Conservation (phyloP, 53 echinoderm and acorn worm species). For the Glandiceps talaboti region DNA sequence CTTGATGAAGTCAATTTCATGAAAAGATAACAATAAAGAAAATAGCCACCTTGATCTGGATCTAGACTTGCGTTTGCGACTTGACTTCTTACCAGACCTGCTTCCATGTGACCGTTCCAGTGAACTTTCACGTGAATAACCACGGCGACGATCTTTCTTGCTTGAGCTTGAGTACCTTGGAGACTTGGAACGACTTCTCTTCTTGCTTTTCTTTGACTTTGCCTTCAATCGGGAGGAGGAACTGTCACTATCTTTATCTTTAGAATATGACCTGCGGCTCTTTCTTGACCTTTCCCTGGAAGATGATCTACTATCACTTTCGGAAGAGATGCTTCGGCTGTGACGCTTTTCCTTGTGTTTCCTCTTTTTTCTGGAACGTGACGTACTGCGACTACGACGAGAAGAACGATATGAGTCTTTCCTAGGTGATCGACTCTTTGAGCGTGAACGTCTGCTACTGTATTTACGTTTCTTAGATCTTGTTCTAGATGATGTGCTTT, state of each 20-base stretch:
- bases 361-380: conserved; percentile 13
- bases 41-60: conserved; percentile 91
- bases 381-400: conserved; percentile 1
- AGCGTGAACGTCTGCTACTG: conserved; percentile 11
- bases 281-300: conserved; percentile 24
- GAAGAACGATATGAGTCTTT: background rate
- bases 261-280: conserved; percentile 21
- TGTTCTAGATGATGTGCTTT: conserved; percentile 2
- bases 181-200: conserved; percentile 23
- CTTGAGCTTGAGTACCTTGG: conserved; percentile 14
- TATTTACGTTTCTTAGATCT: conserved; percentile 10
- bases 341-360: background rate
- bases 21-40: conserved; percentile 7
- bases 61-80: conserved; percentile 86
- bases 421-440: background rate
- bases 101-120: conserved; percentile 49
- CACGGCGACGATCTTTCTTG: conserved; percentile 31
- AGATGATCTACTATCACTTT: background rate
- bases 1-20: too few species aligned
- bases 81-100: conserved; percentile 98
- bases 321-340: background rate
- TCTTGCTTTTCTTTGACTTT: conserved; percentile 18
- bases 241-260: conserved; percentile 2
- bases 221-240: conserved; percentile 3
- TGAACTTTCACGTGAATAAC: conserved; percentile 46